Base-by-base conservation (phyloP, 2,113 vertebrate species). In the Rhinolophus sinicus region DNA sequence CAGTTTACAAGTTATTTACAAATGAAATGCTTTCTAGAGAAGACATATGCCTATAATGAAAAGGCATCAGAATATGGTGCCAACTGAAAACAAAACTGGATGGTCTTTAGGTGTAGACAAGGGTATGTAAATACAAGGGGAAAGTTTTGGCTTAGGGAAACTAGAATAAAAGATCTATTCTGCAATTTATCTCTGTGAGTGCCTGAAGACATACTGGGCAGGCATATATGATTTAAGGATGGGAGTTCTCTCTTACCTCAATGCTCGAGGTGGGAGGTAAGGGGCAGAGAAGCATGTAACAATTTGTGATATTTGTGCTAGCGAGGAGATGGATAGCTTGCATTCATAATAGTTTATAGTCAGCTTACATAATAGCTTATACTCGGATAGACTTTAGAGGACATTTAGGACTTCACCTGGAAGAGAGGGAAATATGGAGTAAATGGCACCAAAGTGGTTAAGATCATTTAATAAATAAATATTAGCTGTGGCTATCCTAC, bases 1-100 rank as follows among this genome's bases (percentile, higher is more conserved):
- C 8, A 22, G 8, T 69, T 73, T 76, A 67, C 10, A 19, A 18
- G 69, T 56, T 92, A 73, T 69, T 72, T 96, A 64, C 58, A 96
- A 96, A 88, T 65, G 30, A 95, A 91, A 60, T 72, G 8, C 22
- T 77, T 88, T 35, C 50, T 95, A 82, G 33, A 50, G 69, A 50
- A 6, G 2, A 38, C 21, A 54, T 73, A 54, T 30, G 19, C 35
- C n/a, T 44, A 9, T 35, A 70, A 87, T 88, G 38, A 92, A 72
- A 80, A 75, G 69, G n/a, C 72, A 33, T 13, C n/a, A 58, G 35
- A 75, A 87, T 38, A 67, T 78, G 38, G 30, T 38, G 21, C 38
- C 6, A 35, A 14, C 24, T 18, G 38, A 67, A 52, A 38, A 65
- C 47, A 18, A 76, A 88, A 94, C 38, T 47, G 18, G 30, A 64